Conservation (phyloP, 1,140 invertebrate genomes). For the Muscidifurax raptorellus region DNA sequence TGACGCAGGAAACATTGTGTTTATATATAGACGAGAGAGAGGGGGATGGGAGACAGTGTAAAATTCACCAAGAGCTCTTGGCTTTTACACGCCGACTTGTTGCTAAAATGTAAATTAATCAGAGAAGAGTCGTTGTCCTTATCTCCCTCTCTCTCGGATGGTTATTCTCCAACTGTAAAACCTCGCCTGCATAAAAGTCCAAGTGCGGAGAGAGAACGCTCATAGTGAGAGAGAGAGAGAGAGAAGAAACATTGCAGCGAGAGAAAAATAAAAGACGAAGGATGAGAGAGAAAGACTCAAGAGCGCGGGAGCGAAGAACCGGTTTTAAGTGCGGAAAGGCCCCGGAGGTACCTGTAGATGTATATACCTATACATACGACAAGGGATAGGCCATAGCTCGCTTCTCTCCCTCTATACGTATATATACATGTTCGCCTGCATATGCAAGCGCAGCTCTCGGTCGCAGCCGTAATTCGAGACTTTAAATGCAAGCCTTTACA, state of each 20-base stretch:
- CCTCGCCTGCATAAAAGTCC: not conserved
- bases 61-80: not conserved
- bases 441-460: not conserved
- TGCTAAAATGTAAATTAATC: not conserved
- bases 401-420: not conserved
- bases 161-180: constrained; percentile 23
- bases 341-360: constrained; percentile 22
- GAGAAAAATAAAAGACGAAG: constrained; percentile 35
- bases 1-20: not conserved
- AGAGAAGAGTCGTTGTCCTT: not conserved
- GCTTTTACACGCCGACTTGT: not conserved
- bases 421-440: not conserved
- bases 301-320: constrained; percentile 55
- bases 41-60: not conserved
- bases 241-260: constrained; percentile 13
- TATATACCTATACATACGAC: not conserved
- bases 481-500: constrained; percentile 42
- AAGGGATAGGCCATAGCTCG: constrained; percentile 5
- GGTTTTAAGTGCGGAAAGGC: constrained; percentile 56
- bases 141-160: constrained; percentile 6
- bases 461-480: constrained; percentile 31
- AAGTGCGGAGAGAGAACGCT: not conserved
- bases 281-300: constrained; percentile 27
- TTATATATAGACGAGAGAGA: not conserved
- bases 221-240: constrained; percentile 19